Percentiles rank a stretch among this genome's conserved stretches.
Conservation (phyloP, 1,140 invertebrate species). For the Cherax destructor region DNA sequence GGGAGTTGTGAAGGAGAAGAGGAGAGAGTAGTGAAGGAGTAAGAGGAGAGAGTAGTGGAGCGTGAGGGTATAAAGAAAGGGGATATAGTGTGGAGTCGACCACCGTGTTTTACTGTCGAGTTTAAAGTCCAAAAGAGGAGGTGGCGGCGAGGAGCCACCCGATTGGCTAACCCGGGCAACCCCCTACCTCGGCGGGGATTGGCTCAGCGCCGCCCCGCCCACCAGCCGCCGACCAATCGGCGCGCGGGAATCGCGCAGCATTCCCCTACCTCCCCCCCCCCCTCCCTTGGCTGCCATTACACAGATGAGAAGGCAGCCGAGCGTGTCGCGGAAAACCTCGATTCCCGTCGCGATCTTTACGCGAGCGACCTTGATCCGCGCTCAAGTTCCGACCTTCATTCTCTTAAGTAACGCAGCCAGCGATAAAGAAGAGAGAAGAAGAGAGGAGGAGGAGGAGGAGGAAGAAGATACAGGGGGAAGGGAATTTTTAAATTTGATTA, state of each 20-base stretch:
- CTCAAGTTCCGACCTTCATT: background rate
- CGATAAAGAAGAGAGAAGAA: background rate
- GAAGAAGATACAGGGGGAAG: too few species aligned
- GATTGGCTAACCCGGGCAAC: too few species aligned
- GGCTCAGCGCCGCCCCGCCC: background rate
- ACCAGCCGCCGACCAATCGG: background rate
- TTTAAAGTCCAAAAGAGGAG: constrained; percentile 16
- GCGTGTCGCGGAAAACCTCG: too few species aligned
- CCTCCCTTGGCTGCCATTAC: background rate
- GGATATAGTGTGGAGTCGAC: constrained; percentile 11
- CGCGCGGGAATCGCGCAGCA: background rate
- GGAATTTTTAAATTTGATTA: background rate
- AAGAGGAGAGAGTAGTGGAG: background rate
- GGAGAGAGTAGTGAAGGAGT: background rate
- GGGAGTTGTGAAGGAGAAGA: too few species aligned
- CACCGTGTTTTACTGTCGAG: constrained; percentile 8
- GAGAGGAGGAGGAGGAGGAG: too few species aligned
- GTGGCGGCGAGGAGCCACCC: too few species aligned
- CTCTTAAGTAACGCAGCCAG: background rate
- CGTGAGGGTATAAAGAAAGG: background rate
- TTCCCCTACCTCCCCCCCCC: too few species aligned
- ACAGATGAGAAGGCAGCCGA: constrained; percentile 4
- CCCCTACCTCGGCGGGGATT: background rate
- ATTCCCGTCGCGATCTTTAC: too few species aligned
- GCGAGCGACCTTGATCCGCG: background rate